Base-by-base conservation (phyloP, 2,888 invertebrate species). In the Himalopsyche kuldschensis region DNA sequence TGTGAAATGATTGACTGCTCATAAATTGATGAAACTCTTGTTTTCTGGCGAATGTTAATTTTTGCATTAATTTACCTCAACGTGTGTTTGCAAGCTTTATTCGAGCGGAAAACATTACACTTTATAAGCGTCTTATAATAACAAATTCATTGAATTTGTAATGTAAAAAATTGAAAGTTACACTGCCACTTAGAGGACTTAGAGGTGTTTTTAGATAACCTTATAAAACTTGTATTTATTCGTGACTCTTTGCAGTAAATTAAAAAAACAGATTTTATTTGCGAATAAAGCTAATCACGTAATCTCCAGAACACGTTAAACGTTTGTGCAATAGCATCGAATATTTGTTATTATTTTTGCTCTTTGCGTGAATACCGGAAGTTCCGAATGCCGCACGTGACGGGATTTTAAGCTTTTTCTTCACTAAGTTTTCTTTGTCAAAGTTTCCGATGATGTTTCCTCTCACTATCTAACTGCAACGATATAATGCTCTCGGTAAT, bases 1-100 rank as follows among this genome's bases (percentile, higher is more conserved):
- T 82, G 75, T 82, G 78, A 69, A 82, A 82, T 82, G 78, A 82
- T 82, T 69, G 82, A 82, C 79, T 32, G 82, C 55, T 20, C 79
- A 75, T 79, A 79, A 82, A 69, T 20, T 46, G 27, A 69, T 69
- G 69, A 10, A 69, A 30, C 30, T 24, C 15, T 24, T 69, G 69
- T 69, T 15, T 41, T 15, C 69, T 30, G 30, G 69, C 15, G 11
- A 48, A 4, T 4, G 48, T n/a, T 48, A n/a, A 35, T 8, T 1
- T 11, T 63, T 63, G 10, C 63, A 69, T 30, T 27, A 27, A 0
- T 69, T 69, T 30, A 15, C 15, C 0, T 41, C 3, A 41, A 41
- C 15, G 15, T 41, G 15, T 15, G 2, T 15, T 41, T 11, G 11
- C 2, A 41, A 41, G 11, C 41, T 41, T 41, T n/a, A n/a, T n/a